Conservation (phyloP, 2,888 invertebrate genomes). For the Zele albiditarsus region DNA sequence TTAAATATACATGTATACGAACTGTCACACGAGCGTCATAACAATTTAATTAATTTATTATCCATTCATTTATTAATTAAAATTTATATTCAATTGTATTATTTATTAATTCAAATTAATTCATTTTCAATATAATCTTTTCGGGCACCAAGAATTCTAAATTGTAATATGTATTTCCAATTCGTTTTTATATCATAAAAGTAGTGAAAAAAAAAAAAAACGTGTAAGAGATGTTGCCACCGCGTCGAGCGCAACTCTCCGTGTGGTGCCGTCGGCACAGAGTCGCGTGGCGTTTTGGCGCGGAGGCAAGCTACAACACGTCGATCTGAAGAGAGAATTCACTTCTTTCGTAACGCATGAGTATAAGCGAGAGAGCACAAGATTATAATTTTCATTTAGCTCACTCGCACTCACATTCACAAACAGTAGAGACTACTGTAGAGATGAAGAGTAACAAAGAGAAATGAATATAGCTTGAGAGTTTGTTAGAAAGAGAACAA, state of each 20-base stretch:
- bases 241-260: slow-evolving; percentile 34
- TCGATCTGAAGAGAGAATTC: slow-evolving; percentile 19
- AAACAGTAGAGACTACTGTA: background rate
- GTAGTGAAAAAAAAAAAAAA: background rate
- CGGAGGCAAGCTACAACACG: slow-evolving; percentile 41
- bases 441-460: slow-evolving; percentile 22
- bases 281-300: slow-evolving; percentile 64
- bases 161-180: background rate
- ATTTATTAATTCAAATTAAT: background rate
- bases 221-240: slow-evolving; percentile 9
- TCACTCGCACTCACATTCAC: slow-evolving; percentile 11
- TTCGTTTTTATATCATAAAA: background rate
- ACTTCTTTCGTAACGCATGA: slow-evolving; percentile 19
- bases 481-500: background rate
- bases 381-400: background rate
- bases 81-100: background rate
- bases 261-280: slow-evolving; percentile 57
- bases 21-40: no score
- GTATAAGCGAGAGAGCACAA: background rate
- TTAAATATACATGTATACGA: no score
- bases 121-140: background rate
- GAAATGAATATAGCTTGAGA: background rate
- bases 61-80: background rate
- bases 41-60: no score
- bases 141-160: background rate